Evolutionary conservation across 2,797 vertebrate species (phyloP).

Genomic region (Sylvia borin): DNA sequence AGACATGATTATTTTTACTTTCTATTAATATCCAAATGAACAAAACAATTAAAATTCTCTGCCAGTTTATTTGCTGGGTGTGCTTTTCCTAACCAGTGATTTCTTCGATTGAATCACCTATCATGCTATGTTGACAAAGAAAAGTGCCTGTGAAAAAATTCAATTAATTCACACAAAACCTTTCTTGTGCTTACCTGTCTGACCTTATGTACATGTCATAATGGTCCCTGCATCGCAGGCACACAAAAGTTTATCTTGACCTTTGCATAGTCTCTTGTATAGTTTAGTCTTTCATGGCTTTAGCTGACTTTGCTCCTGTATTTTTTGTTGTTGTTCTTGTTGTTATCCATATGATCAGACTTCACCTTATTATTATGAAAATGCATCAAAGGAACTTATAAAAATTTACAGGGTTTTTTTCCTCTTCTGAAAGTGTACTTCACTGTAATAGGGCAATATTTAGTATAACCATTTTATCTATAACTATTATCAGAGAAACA

Average conservation of each 20-base stretch:
- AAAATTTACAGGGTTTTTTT: background rate
- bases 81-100: background rate
- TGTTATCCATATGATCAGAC: background rate
- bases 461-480: background rate
- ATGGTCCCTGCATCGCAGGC: background rate
- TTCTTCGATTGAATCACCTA: background rate
- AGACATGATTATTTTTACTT: background rate
- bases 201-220: background rate
- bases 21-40: background rate
- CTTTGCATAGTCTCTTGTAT: background rate
- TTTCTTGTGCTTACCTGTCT: background rate
- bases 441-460: background rate
- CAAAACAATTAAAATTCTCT: background rate
- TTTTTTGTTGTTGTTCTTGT: background rate
- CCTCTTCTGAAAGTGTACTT: background rate
- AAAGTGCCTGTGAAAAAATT: background rate
- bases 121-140: background rate
- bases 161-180: background rate
- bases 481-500: background rate
- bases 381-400: background rate
- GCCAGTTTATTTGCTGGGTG: background rate
- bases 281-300: background rate
- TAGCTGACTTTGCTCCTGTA: background rate
- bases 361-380: background rate
- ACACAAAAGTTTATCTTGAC: background rate